Percentiles rank a stretch among this genome's conserved stretches.
Evolutionary conservation across 2,797 vertebrate species (phyloP).

Genomic region (Luscinia megarhynchos): DNA sequence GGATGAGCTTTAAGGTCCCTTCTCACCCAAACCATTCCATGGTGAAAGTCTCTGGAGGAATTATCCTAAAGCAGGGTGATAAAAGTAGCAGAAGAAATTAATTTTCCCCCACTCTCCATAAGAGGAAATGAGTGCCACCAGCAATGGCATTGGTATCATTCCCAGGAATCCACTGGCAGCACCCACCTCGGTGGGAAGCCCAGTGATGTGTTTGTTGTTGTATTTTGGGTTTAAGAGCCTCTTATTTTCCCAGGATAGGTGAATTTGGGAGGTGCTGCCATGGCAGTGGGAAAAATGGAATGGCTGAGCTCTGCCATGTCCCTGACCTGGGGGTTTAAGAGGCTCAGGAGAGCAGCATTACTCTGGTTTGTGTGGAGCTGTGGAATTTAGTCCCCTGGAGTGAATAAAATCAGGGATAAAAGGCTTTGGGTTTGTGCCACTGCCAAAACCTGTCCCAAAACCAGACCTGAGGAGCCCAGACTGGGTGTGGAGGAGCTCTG

Average conservation of each 20-base stretch:
- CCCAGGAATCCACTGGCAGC: not conserved
- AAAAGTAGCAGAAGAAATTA: not conserved
- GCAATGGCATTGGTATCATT: not conserved
- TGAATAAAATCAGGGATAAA: not conserved
- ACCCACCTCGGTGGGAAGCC: accelerated
- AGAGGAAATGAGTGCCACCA: not conserved
- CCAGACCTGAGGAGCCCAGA: not conserved
- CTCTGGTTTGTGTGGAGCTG: not conserved
- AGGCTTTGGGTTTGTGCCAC: not conserved
- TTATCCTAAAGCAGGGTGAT: not conserved
- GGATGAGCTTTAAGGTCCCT: accelerated
- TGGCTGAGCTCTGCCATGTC: not conserved
- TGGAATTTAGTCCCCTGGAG: not conserved
- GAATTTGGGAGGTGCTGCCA: not conserved
- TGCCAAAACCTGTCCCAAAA: not conserved
- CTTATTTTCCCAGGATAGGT: not conserved
- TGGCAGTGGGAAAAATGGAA: not conserved
- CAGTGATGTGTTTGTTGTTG: not conserved
- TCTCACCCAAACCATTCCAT: not conserved
- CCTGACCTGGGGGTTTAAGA: not conserved
- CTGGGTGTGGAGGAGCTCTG: not conserved
- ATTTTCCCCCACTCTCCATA: not conserved
- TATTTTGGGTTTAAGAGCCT: not conserved
- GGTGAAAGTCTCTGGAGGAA: not conserved
- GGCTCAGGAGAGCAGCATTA: not conserved